These are phyloP conservation scores for Tamias sibiricus DNA, from an alignment of 2,113 vertebrate species.

Conservation along the genomic window DNA sequence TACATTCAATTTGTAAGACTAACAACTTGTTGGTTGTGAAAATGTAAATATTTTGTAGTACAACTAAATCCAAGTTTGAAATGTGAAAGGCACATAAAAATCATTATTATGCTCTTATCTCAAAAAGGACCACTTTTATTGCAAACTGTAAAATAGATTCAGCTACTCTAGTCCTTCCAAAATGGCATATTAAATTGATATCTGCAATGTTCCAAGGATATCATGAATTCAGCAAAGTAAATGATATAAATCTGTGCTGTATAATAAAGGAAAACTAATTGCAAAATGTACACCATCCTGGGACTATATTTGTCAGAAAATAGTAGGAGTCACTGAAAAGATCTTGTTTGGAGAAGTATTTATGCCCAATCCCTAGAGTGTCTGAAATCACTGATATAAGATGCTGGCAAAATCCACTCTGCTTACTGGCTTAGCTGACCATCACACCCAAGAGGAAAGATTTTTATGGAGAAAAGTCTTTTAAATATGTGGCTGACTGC, in stretches of 20 bases:
- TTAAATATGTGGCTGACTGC: conserved; percentile 71
- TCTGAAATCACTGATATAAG: conserved; percentile 61
- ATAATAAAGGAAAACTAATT: conserved; percentile 68
- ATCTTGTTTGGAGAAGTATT: conserved; percentile 72
- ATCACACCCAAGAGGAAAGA: conserved; percentile 72
- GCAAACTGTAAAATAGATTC: conserved; percentile 62
- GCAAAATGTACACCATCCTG: conserved; percentile 46
- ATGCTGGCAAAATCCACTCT: conserved; percentile 46
- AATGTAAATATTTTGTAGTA: conserved; percentile 73
- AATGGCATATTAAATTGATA: conserved; percentile 35
- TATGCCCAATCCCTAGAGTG: conserved; percentile 50
- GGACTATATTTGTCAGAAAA: conserved; percentile 71
- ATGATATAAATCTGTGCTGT: conserved; percentile 39
- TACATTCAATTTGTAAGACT: conserved; percentile 22
- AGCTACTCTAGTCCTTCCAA: conserved; percentile 38
- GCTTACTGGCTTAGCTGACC: conserved; percentile 66
- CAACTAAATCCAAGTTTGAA: conserved; percentile 69
- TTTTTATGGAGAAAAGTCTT: conserved; percentile 71
- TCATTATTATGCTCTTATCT: conserved; percentile 15
- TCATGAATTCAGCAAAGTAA: conserved; percentile 51
- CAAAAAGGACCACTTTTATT: conserved; percentile 40
- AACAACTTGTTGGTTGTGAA: conserved; percentile 56
- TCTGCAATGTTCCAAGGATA: conserved; percentile 23
- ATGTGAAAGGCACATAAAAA: conserved; percentile 68
- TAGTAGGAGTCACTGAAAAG: conserved; percentile 65